These are phyloP conservation scores for Macaria notata DNA, from an alignment of 2,888 invertebrate species.

Conservation along the genomic window DNA sequence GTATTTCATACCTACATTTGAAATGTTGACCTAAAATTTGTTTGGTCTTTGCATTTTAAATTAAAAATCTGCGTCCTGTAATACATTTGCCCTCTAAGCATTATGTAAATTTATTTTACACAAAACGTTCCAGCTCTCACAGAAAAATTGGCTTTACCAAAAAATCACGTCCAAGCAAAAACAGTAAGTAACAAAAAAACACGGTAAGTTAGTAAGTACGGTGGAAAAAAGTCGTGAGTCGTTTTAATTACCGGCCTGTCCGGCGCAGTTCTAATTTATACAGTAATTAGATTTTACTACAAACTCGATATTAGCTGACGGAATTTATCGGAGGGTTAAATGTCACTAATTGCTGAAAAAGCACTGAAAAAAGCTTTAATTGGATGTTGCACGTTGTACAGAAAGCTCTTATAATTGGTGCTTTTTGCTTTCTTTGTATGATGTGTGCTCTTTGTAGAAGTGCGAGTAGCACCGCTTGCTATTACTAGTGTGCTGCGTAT, in stretches of 20 bases:
- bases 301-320: constrained; percentile 22
- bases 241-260: constrained; percentile 62
- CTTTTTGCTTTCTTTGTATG: constrained; percentile 22
- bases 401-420: constrained; percentile 48
- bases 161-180: not conserved
- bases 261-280: constrained; percentile 60
- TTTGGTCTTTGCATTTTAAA: too few species aligned
- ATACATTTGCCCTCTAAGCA: too few species aligned
- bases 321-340: constrained; percentile 24
- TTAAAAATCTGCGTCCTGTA: too few species aligned
- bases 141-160: too few species aligned
- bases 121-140: too few species aligned
- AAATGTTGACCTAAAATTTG: too few species aligned
- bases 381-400: constrained; percentile 29
- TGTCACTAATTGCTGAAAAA: constrained; percentile 22
- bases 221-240: constrained; percentile 43
- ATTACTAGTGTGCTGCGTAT: too few species aligned
- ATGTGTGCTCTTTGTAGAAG: not conserved
- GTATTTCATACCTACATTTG: too few species aligned
- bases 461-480: too few species aligned
- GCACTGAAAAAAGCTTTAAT: constrained; percentile 8
- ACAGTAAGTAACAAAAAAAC: not conserved
- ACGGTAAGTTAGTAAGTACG: constrained; percentile 5
- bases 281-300: constrained; percentile 66
- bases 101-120: too few species aligned